Evolutionary conservation across 2,888 invertebrate species (phyloP), one percentile per base, ranked within the genome.

Genomic region (Polia nebulosa): DNA sequence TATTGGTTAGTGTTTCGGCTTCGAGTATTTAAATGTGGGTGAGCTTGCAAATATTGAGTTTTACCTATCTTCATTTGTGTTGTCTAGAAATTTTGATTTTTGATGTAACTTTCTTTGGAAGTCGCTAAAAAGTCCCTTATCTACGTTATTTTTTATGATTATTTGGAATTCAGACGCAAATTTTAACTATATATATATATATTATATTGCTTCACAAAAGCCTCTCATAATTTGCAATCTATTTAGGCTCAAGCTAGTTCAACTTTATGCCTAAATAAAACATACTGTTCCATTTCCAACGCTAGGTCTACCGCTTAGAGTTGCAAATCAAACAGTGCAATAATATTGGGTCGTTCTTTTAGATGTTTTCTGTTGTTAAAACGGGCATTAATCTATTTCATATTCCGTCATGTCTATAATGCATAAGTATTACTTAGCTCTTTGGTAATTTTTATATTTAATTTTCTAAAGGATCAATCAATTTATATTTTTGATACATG

Each of bases 1-100:
- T 86, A 83, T 83, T 83, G 80, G 73, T 76, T 64, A 80, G 74
- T 74, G 70, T 83, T 72, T 77, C 66, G 65, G 77, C 74, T 81
- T 84, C 49, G 61, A 68, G 60, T 56, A 57, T 27, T 49, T 56
- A 17, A 57, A 34, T 55, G 56, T 39, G 32, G 3, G 45, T 9
- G 41, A 22, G 13, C 32, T 57, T 56, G 4, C 36, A 0, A 58
- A 61, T 63, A 66, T 66, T 78, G 59, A 45, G 49, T 27, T 63
- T 61, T 51, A 63, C 47, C 39, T 49, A 60, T 63, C 57, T 47
- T 17, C 20, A 0, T 47, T 45, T 47, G 0, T 27, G 9, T 57
- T 57, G 3, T 15, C 29, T 36, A 29, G 1, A 11, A 29, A 8
- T 44, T 27, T 27, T 25, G 11, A 34, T 44, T 41, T 17, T 65